These are phyloP conservation scores for Macrostomum lignano DNA, from an alignment of 1,140 invertebrate species.

Conservation along the genomic window DNA sequence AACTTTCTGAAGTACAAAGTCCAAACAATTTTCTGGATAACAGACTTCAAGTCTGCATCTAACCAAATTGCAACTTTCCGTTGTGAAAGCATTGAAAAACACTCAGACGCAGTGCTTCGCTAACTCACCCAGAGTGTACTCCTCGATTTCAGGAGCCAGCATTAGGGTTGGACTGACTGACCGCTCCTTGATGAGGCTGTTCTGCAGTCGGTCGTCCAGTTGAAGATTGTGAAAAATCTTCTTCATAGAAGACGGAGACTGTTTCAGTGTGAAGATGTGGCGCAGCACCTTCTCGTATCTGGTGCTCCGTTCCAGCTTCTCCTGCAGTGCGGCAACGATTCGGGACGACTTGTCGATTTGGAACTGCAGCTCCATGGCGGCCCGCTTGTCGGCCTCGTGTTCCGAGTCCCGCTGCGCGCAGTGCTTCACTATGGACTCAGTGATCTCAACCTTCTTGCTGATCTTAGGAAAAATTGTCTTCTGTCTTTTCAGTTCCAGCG, in stretches of 20 bases:
- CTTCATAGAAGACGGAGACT: slow-evolving; percentile 11
- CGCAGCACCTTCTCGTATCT: slow-evolving; percentile 10
- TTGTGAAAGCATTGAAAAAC: too few relatives aligned
- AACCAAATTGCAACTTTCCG: too few relatives aligned
- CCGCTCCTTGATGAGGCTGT: too few relatives aligned
- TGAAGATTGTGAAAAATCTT: slow-evolving; percentile 15
- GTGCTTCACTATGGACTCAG: neutral
- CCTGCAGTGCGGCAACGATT: slow-evolving; percentile 5
- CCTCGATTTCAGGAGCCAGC: too few relatives aligned
- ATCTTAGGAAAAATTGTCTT: neutral
- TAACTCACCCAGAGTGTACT: too few relatives aligned
- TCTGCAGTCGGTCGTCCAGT: slow-evolving; percentile 7
- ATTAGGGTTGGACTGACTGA: too few relatives aligned
- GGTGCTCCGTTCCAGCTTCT: slow-evolving; percentile 10
- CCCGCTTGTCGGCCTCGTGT: neutral
- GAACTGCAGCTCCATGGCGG: neutral
- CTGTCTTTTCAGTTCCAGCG: slow-evolving; percentile 4
- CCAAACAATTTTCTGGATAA: too few relatives aligned
- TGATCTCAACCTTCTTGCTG: neutral
- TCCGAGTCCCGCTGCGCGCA: neutral
- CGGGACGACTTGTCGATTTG: neutral
- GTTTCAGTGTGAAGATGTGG: slow-evolving; percentile 12
- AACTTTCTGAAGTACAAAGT: too few relatives aligned
- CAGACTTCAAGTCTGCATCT: too few relatives aligned
- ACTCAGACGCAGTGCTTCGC: too few relatives aligned